Conservation (phyloP, 2,888 invertebrate species). For the Agriopis aurantiaria region DNA sequence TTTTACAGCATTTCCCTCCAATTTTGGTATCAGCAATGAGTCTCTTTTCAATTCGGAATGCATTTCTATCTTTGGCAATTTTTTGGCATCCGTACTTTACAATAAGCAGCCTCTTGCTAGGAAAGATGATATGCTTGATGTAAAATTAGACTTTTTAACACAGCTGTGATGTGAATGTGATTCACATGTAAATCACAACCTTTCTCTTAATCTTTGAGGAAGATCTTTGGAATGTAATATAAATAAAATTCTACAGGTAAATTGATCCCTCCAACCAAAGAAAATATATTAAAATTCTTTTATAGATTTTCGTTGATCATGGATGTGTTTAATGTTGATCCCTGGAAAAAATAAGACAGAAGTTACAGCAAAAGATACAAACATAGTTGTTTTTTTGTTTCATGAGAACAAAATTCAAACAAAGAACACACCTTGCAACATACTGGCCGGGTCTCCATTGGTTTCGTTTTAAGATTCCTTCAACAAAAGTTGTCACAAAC, state of each 20-base stretch:
- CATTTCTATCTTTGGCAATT: slow-evolving; percentile 54
- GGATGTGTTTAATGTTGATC: slow-evolving; percentile 26
- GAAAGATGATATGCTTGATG: slow-evolving; percentile 62
- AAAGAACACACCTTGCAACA: slow-evolving; percentile 76
- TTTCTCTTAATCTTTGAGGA: slow-evolving; percentile 37
- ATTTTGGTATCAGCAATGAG: slow-evolving; percentile 32
- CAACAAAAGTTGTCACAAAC: slow-evolving; percentile 62
- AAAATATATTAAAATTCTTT: slow-evolving; percentile 21
- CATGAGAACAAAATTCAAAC: slow-evolving; percentile 56
- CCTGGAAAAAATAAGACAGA: slow-evolving; percentile 8
- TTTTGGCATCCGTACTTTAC: slow-evolving; percentile 49
- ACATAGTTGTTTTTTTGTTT: background rate
- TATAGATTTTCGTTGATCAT: slow-evolving; percentile 35
- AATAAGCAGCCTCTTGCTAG: slow-evolving; percentile 55
- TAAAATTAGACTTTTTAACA: slow-evolving; percentile 46
- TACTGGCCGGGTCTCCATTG: slow-evolving; percentile 60
- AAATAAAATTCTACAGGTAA: slow-evolving; percentile 72
- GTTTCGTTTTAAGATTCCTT: slow-evolving; percentile 59
- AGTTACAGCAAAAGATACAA: background rate
- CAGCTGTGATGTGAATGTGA: slow-evolving; percentile 52
- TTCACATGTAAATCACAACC: slow-evolving; percentile 62
- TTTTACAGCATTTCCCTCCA: slow-evolving; percentile 29
- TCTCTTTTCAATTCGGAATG: slow-evolving; percentile 55
- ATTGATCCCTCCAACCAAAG: slow-evolving; percentile 72
- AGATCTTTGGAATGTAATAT: slow-evolving; percentile 36